Base-by-base conservation (phyloP, 2,888 invertebrate genomes). In the Bellardia pandia region DNA sequence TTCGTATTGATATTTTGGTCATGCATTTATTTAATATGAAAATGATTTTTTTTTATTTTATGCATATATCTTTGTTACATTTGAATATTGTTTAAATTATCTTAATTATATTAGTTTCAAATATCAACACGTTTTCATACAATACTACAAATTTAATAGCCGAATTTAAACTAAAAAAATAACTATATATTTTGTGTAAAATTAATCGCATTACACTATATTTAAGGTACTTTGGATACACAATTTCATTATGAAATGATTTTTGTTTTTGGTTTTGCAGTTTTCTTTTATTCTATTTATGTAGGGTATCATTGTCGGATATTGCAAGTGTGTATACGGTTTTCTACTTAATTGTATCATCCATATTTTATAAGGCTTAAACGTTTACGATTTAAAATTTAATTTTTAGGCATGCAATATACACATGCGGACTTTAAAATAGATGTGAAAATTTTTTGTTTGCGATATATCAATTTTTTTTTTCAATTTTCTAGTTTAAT, bases 191-290 rank as follows among this genome's bases (percentile, higher is more conserved):
- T 7, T 23, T 30, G 33, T n/a, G 60, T 33, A 56, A 56, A 23
- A 51, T 51, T 16, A 23, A 8, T 23, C 60, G 60, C 13, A 60
- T 72, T 45, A 45, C 60, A 42, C 13, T 45, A 11, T 42, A 40
- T 40, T 71, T 40, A 77, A 72, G 13, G 53, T 45, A 64, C 13
- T 64, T 40, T 64, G 23, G 9, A 4, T 13, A 14, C 14, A 40
- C 37, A 72, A 56, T 64, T 45, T 64, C 2, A 68, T 48, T 68
- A 72, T n/a, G 53, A 56, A 11, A 13, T 69, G 33, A 60, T 68
- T 45, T 56, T 11, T 51, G 3, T 11, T 51, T 51, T 2, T 30
- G 30, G 9, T 48, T 45, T 37, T 48, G 14, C 7, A 3, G 6
- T 9, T 2, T 6, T 42, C 42, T 42, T 5, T 30, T 30, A 13